Evolutionary conservation across 2,888 invertebrate species (phyloP), one percentile per base, ranked within the genome.

Genomic region (Lithophane leautieri): DNA sequence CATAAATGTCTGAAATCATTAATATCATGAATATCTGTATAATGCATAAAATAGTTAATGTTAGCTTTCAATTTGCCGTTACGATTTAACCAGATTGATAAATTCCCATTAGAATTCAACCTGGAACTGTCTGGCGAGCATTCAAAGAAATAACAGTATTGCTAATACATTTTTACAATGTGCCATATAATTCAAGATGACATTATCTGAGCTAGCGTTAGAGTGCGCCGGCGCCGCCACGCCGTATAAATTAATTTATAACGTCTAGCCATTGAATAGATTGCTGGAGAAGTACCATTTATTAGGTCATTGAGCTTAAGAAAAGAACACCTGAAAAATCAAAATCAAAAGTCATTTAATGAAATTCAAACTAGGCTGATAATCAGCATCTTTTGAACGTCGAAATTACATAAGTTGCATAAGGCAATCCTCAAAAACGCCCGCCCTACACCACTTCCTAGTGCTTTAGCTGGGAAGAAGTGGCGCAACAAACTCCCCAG

Each of bases 181-280:
- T 78, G 77, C 73, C 50, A 69, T 80, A 73, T 83, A 80, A 86
- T 83, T 86, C 86, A 77, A 86, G 81, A 86, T 78, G 81, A 81
- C 81, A 78, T 79, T 87, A 87, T 86, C 83, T 81, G 70, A 70
- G 83, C 75, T 67, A 74, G 70, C 69, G 83, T 85, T 85, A 78
- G 78, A 73, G 61, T 74, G 81, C 81, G 78, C 79, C 72, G 78
- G 87, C 85, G 78, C 75, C 86, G 84, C 77, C 42, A 56, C 28
- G 79, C 52, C 65, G 78, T 86, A 86, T 86, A 86, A 83, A 84
- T 86, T 86, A 83, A 86, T 83, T 86, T 86, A 83, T 80, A 76
- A 72, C 47, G 63, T 79, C 73, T 72, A 28, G n/a, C 14, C 56
- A 62, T 50, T 40, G 0, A 16, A 42, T 7, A 82, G 44, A 62